Evolutionary conservation across 2,888 invertebrate genomes (phyloP), one percentile per base, ranked within the genome.

Genomic region (Tetranychus truncatus): DNA sequence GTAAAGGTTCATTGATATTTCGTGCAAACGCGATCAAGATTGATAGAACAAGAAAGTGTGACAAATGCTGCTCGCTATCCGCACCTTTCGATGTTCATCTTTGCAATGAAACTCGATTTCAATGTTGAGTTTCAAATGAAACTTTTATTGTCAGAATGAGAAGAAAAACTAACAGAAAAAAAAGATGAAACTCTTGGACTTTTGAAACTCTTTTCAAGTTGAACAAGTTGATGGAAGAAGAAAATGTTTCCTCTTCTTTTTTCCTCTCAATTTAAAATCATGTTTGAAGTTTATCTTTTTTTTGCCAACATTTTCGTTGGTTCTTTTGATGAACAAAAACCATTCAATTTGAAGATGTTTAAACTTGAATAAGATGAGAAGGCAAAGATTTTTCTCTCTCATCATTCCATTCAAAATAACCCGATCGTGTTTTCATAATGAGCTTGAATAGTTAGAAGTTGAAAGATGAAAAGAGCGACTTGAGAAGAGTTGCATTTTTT

Each of bases 341-440:
- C 66, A 65, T 65, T 65, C 5, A 65, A 65, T 65, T 65, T 65
- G 66, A 65, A 65, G 66, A n/a, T n/a, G n/a, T n/a, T 65, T 65
- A n/a, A 65, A 65, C 4, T 65, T 65, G 34, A 34, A 34, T 34
- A 3, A 34, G 34, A 34, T 15, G 55, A 55, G 55, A 55, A 55
- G 15, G 15, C 9, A 55, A 55, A 55, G 55, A 55, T 15, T 15
- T 6, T 55, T 55, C 15, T 55, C 15, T 15, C 9, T 55, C 55
- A 15, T 55, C 55, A 55, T 55, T 15, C 15, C 55, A 55, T 55
- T 55, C 11, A 55, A 55, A 55, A 55, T 55, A 55, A 55, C 55
- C 55, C 55, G 55, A 55, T 55, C 55, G 55, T 55, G 55, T 55
- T 15, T 55, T 55, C 55, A 15, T 55, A 55, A 55, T 55, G 55